phyloP scores from a whole-genome alignment of 2,113 vertebrate species.

The Crotalus viridis region DNA sequence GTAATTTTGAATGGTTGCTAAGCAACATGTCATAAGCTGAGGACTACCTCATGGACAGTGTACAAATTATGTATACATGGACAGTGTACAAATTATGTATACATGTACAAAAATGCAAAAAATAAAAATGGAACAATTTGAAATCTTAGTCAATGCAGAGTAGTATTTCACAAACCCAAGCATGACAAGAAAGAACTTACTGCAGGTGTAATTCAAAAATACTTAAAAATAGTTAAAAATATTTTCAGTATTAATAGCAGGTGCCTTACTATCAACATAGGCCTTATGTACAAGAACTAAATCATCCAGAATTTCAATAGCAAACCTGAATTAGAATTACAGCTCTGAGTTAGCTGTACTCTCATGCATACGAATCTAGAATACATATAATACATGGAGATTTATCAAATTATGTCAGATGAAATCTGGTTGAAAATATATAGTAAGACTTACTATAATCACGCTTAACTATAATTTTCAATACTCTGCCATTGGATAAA shows the following conservation, averaged over 20 bases:
- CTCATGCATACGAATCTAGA: conserved; percentile 22
- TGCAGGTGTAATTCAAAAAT: background rate
- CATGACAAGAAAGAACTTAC: background rate
- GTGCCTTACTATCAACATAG: background rate
- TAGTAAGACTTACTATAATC: conserved; percentile 20
- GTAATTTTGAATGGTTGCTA: background rate
- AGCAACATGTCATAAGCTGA: background rate
- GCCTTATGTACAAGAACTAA: background rate
- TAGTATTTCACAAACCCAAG: background rate
- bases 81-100: background rate
- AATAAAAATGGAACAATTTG: background rate
- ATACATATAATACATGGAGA: background rate
- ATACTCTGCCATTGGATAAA: background rate
- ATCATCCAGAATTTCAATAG: background rate
- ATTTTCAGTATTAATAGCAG: background rate
- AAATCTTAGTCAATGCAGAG: background rate
- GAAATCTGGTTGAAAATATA: conserved; percentile 16
- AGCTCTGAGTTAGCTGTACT: conserved; percentile 1
- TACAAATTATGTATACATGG: background rate
- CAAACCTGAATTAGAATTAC: conserved; percentile 6
- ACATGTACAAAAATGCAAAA: background rate
- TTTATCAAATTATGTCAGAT: conserved; percentile 19
- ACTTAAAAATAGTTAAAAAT: no score
- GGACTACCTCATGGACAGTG: background rate
- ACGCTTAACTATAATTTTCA: background rate